Base-by-base conservation (phyloP, 1,140 invertebrate genomes). In the Steinernema feltiae region DNA sequence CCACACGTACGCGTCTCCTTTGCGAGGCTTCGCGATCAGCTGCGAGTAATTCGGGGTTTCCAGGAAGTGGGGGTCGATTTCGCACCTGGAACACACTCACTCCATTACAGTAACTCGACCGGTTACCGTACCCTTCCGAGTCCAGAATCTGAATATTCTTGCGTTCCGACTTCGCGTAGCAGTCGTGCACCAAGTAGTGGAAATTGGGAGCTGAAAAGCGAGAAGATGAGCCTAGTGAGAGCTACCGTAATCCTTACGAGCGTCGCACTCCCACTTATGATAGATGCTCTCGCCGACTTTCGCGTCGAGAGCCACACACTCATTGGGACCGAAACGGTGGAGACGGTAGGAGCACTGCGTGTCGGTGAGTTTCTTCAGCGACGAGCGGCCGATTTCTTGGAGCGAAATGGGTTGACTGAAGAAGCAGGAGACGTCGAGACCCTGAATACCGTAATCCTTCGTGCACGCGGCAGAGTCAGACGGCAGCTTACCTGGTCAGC, bases 241-340 rank as follows among this genome's bases (percentile, higher is more conserved):
- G 29, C 24, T n/a, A 1, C 0, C 63, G 30, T 35, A 27, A n/a
- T 48, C 77, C 81, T 78, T 71, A 85, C 82, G 77, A 35, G 41
- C 80, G 72, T 85, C 84, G 73, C 84, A 85, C 32, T 78, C 74
- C 84, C 84, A 85, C 72, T 83, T 84, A 71, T 85, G 84, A 70
- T 78, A 85, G 30, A 85, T 46, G 32, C 75, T 82, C 71, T 85
- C 84, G 48, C 84, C 84, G 35, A 85, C 83, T 71, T 85, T 85
- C 0, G 84, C 85, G 48, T 85, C 84, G 32, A 85, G 63, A 30
- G 85, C 84, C 29, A 79, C 76, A 74, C 84, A 85, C 48, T 85
- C 78, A 30, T 77, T 75, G 15, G 85, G 83, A 29, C 75, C 73
- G 69, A 82, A 85, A 72, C 85, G 69, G 69, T 85, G 84, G 2